Percentiles rank a stretch among this genome's conserved stretches.
These are phyloP conservation scores for Oenanthe oenanthe DNA, from an alignment of 2,113 vertebrate species.

Conservation along the genomic window DNA sequence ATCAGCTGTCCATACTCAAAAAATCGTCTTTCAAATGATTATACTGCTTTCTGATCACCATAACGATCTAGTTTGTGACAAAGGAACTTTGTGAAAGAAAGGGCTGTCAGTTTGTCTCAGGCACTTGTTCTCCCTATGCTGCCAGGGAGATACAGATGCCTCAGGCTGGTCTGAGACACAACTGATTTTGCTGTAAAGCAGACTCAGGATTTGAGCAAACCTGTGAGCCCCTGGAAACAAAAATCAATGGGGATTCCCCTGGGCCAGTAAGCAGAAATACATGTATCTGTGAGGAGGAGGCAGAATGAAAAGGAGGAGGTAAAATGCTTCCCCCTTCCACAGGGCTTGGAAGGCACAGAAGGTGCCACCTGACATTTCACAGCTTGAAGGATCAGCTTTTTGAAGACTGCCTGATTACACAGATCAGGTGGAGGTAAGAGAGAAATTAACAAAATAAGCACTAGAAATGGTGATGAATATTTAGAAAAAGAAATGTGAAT, in stretches of 20 bases:
- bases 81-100: background rate
- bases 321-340: background rate
- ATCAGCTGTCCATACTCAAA: background rate
- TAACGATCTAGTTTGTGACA: background rate
- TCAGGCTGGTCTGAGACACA: background rate
- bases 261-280: background rate
- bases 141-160: background rate
- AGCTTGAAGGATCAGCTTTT: background rate
- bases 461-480: background rate
- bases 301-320: background rate
- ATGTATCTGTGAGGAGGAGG: fast-evolving
- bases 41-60: background rate
- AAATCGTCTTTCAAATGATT: background rate
- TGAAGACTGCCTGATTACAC: background rate
- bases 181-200: background rate
- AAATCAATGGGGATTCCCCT: background rate
- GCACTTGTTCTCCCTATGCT: background rate
- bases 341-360: background rate
- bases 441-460: background rate
- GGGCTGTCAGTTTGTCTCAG: background rate
- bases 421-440: background rate
- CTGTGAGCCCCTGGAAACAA: background rate
- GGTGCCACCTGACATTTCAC: background rate
- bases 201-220: background rate
- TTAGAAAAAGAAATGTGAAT: background rate